A percentile compares a stretch with the other conserved stretches of the same genome.
Conservation (phyloP, 1,140 invertebrate genomes). For the Orussus abietinus region DNA sequence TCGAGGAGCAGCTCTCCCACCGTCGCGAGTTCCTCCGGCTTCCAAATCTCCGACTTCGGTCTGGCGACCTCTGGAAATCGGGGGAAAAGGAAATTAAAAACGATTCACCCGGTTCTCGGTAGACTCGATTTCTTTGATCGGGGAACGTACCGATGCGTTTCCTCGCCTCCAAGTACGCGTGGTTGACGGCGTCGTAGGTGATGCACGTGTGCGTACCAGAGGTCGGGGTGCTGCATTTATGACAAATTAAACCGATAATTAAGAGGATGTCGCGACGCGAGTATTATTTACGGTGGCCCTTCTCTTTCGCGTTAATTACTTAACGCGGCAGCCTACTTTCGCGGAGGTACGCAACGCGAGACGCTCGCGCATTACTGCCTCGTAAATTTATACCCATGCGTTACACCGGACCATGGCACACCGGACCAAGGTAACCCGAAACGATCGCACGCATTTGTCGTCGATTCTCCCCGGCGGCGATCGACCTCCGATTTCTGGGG, state of each 20-base stretch:
- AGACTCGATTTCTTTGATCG: too few species aligned
- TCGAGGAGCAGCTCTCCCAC: slow-evolving; percentile 82
- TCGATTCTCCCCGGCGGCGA: not conserved
- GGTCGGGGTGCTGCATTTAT: slow-evolving; percentile 56
- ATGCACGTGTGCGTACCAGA: slow-evolving; percentile 77
- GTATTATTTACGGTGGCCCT: slow-evolving; percentile 18
- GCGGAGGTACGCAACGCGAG: too few species aligned
- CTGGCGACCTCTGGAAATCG: slow-evolving; percentile 65
- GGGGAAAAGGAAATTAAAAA: slow-evolving; percentile 14
- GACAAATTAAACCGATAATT: too few species aligned
- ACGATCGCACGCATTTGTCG: not conserved
- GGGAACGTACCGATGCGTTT: slow-evolving; percentile 82
- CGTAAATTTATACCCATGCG: too few species aligned
- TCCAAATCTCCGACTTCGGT: slow-evolving; percentile 67
- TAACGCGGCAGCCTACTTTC: slow-evolving; percentile 26
- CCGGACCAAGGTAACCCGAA: not conserved
- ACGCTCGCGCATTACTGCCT: too few species aligned
- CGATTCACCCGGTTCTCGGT: too few species aligned
- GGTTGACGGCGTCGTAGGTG: slow-evolving; percentile 86
- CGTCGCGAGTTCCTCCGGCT: slow-evolving; percentile 74
- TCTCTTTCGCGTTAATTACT: slow-evolving; percentile 19
- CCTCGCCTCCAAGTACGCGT: slow-evolving; percentile 80
- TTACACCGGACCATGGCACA: too few species aligned
- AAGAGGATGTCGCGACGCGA: too few species aligned
- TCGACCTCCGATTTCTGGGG: not conserved